phyloP scores from a whole-genome alignment of 2,888 invertebrate genomes.

The Ametastegia equiseti region DNA sequence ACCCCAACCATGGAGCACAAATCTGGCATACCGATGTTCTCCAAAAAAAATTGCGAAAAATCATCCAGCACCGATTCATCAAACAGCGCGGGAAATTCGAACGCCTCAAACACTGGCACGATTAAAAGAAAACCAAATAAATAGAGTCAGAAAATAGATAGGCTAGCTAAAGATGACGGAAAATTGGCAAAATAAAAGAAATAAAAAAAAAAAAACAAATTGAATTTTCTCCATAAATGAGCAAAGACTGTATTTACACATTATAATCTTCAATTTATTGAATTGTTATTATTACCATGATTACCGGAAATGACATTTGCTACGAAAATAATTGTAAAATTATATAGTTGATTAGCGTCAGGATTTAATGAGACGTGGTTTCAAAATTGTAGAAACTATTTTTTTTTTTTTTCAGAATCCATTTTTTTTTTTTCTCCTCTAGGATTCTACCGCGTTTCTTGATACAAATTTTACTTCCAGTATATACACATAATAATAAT shows the following conservation, averaged over 20 bases:
- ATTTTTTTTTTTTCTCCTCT: too few species aligned
- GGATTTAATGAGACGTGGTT: too few species aligned
- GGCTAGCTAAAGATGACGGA: too few species aligned
- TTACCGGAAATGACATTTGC: neutral
- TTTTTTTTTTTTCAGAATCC: too few species aligned
- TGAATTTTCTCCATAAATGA: neutral
- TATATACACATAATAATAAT: neutral
- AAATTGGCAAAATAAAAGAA: conserved; percentile 57
- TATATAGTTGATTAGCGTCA: too few species aligned
- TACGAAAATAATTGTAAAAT: too few species aligned
- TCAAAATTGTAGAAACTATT: too few species aligned
- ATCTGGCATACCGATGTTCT: conserved; percentile 61
- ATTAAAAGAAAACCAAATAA: conserved; percentile 64
- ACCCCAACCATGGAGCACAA: conserved; percentile 54
- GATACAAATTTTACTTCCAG: neutral
- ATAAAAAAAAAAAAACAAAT: too few species aligned
- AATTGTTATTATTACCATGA: neutral
- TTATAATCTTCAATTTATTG: conserved; percentile 44
- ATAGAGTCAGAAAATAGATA: neutral
- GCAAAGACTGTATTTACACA: conserved; percentile 40
- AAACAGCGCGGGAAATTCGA: conserved; percentile 59
- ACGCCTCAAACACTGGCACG: conserved; percentile 65
- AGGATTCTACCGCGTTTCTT: neutral
- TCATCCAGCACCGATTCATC: conserved; percentile 59
- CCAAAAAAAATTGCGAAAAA: conserved; percentile 57